Conservation (phyloP, 2,113 vertebrate species). For the Isurus oxyrinchus region DNA sequence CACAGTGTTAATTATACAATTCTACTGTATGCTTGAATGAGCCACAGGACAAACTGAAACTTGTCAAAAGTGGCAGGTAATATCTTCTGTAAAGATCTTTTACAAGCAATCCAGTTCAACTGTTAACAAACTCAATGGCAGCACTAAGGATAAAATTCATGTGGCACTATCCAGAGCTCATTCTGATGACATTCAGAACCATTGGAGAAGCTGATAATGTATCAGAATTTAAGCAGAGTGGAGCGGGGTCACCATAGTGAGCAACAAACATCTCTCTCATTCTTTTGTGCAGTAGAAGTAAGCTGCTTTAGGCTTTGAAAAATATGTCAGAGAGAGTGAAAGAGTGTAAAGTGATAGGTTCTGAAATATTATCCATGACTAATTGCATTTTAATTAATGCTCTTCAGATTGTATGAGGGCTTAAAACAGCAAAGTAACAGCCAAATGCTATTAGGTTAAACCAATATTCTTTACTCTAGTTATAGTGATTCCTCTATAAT, state of each 20-base stretch:
- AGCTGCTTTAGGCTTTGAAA: constrained; percentile 39
- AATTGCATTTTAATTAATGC: constrained; percentile 62
- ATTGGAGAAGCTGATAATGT: background rate
- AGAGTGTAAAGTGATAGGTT: constrained; percentile 42
- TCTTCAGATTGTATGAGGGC: constrained; percentile 36
- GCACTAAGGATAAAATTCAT: background rate
- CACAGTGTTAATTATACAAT: background rate
- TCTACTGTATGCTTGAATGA: background rate
- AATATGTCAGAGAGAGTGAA: constrained; percentile 36
- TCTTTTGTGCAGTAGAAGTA: constrained; percentile 51
- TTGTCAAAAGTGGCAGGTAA: background rate
- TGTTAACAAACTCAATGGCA: background rate
- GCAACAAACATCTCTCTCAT: constrained; percentile 40
- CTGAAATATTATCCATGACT: constrained; percentile 51
- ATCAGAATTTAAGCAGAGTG: background rate
- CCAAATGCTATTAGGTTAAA: background rate
- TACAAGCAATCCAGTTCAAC: background rate
- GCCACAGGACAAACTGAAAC: background rate
- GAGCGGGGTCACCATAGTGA: constrained; percentile 57
- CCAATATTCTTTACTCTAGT: background rate
- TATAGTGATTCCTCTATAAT: background rate
- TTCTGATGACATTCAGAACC: background rate
- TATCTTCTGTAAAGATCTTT: background rate
- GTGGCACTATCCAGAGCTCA: background rate
- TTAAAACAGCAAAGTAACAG: constrained; percentile 13